Base-by-base conservation (phyloP, 92 coral and sea anemone species). In the Epizoanthus ramosus region DNA sequence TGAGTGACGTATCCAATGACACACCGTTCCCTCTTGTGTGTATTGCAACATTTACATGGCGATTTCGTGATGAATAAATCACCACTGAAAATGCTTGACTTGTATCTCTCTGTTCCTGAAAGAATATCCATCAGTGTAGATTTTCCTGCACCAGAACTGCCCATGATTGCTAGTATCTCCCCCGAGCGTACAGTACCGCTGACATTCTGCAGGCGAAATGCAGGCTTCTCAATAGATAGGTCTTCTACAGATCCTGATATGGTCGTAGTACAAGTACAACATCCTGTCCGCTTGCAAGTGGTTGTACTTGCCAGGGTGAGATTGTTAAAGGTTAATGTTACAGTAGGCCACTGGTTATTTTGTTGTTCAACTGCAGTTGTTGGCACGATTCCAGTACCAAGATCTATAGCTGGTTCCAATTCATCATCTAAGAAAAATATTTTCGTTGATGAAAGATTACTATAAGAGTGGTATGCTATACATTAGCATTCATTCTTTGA, bases 1-100 rank as follows among this genome's bases (percentile, higher is more conserved):
- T 77, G 82, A 31, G 82, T 77, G 82, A 77, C 82, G 82, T 77
- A 77, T 24, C 82, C 82, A 23, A 77, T 61, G 15, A 77, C 57
- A 35, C 82, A 77, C 14, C 56, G 52, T 0, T 28, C n/a, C 16
- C 39, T 67, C 59, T 41, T 77, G 23, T 69, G 70, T 13, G 71
- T 61, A 19, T 43, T 60, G 39, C 58, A 37, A 39, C 23, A 66
- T 43, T 77, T 57, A 23, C 23, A 35, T 0, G 71, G 23, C 6
- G 15, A 53, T 43, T 77, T 77, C 41, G 82, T 77, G 23, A 77
- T 77, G 37, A 61, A 61, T 41, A 56, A 47, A 22, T 63, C 52
- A 16, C 82, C 82, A 39, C 82, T 77, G 8, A 77, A 60, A 12
- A 77, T 2, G 7, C 50, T 77, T 39, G 82, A 60, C n/a, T 61